Evolutionary conservation across 1,140 invertebrate genomes (phyloP).

Genomic region (Pemphigus obesinymphae): DNA sequence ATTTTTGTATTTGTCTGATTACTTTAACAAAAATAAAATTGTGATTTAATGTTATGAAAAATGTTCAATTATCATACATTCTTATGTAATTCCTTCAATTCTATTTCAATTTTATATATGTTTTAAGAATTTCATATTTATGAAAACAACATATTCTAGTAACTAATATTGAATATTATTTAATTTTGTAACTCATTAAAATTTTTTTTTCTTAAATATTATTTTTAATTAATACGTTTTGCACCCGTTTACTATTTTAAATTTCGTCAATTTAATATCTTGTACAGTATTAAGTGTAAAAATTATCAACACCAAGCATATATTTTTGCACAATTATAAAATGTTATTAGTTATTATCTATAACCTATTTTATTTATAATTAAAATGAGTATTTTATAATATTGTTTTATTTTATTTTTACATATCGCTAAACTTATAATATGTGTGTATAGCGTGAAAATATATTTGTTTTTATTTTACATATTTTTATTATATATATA

Average conservation of each 20-base stretch:
- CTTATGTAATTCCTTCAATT: neutral
- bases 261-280: neutral
- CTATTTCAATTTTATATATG: neutral
- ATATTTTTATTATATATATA: neutral
- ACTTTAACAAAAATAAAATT: neutral
- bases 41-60: neutral
- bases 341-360: neutral
- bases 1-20: neutral
- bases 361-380: neutral
- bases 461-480: constrained; percentile 29
- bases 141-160: neutral
- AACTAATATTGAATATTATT: neutral
- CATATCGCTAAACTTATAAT: neutral
- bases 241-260: neutral
- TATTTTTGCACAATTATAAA: neutral
- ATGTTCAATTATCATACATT: neutral
- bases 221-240: neutral
- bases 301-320: neutral
- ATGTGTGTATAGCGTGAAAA: neutral
- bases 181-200: neutral
- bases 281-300: neutral
- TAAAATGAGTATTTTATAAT: neutral
- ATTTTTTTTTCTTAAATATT: neutral
- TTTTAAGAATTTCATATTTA: neutral
- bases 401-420: neutral